Base-by-base conservation (phyloP, 2,888 invertebrate genomes). In the Machimus atricapillus region DNA sequence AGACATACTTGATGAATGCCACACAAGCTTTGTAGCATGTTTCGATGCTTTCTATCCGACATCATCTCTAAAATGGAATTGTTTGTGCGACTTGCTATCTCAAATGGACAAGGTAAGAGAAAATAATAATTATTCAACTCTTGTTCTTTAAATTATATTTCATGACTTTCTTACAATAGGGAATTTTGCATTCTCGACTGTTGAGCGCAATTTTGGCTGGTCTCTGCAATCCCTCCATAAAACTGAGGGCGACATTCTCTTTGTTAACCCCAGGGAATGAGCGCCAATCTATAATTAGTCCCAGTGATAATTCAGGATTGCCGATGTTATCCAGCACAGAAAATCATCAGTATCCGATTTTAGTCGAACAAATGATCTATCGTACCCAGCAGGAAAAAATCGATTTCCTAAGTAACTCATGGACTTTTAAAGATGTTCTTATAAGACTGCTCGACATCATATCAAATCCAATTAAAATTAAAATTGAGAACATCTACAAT, bases 21-120 rank as follows among this genome's bases (percentile, higher is more conserved):
- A 98, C 89, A 95, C 95, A 86, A 98, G 98, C 1, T 97, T 98
- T 91, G 96, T 97, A 1, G 94, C 96, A 3, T 98, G 98, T 91
- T 99, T 98, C 91, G 98, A 98, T 92, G 98, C 98, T 0, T 99
- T 99, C 93, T 98, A 98, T 92, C 98, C 99, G 0, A 98, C 98
- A 0, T 97, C 97, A 0, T 96, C 96, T 86, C 93, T 98, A 85
- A 98, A 98, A 91, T 98, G 98, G 98, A 96, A 96, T 89, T 97
- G 97, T 90, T 93, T 99, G 0, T 98, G 98, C 91, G 97, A 97
- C 90, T 92, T 97, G 88, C 93, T 98, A n/a, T 94, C 94, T 40
- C 94, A 96, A 91, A 94, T 95, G 90, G 94, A 95, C 88, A 95
- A 95, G 93, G 96, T 95, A 93, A 89, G 14, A 19, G 12, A 66